Base-by-base conservation (phyloP, 1,140 invertebrate species). In the Zophobas morio region DNA sequence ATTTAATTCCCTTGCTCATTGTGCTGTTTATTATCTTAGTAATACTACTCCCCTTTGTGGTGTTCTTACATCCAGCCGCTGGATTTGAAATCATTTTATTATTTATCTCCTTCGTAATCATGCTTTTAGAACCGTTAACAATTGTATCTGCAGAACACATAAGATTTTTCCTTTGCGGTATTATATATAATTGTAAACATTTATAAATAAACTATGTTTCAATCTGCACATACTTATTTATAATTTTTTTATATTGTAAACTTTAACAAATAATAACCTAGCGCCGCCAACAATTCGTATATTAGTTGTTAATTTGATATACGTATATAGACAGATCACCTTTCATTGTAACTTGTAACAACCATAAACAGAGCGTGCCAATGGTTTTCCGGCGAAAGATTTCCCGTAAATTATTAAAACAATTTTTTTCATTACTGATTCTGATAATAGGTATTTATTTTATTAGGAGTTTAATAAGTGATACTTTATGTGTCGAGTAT, bases 141-240 rank as follows among this genome's bases (percentile, higher is more conserved):
- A 42, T 66, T 8, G 20, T 66, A 32, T 42, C 60, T 0, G 37
- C 60, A 5, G 6, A 37, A 20, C 37, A 66, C 20, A 66, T 42
- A 2, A 40, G 60, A 42, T 66, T 66, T 33, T 39, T 66, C 20
- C 32, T 66, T 20, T 66, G 60, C 33, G 60, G 60, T n/a, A 66
- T 66, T 2, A 20, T 66, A 33, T 32, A 5, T 42, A 66, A 66
- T 42, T 66, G 37, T 66, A 40, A 66, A 46, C 2, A 20, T n/a
- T 42, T 66, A 2, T 40, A 66, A 66, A 51, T 51, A 51, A 51
- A 51, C 42, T 3, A 4, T 46, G 42, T 4, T 8, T 46, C 42
- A 20, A 20, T 20, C 20, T 20, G 20, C 20, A 20, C 20, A 20
- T 20, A 20, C 8, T 46, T 46, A 46, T 8, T 46, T 46, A 8